Conservation (phyloP, 1,140 invertebrate species). For the Camponotus pennsylvanicus region DNA sequence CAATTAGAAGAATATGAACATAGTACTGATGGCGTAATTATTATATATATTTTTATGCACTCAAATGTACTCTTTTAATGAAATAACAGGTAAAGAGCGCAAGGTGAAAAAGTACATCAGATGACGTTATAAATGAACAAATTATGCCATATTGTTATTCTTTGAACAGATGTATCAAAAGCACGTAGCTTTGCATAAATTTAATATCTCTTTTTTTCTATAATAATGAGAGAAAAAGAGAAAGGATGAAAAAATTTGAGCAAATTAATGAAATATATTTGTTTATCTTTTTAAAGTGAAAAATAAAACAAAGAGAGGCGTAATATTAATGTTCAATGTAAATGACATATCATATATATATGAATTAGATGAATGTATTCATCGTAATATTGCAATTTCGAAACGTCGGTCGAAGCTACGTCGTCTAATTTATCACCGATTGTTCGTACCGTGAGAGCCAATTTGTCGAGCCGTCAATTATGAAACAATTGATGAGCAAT, state of each 20-base stretch:
- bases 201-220: conserved; percentile 24
- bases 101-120: conserved; percentile 11
- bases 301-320: too few relatives aligned
- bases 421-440: conserved; percentile 69
- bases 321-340: too few relatives aligned
- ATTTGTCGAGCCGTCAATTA: conserved; percentile 73
- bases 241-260: conserved; percentile 28
- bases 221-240: neutral
- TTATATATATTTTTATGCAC: neutral
- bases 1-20: conserved; percentile 17
- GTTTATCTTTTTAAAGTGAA: too few relatives aligned
- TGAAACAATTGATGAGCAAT: conserved; percentile 70
- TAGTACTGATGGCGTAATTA: neutral
- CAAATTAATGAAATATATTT: neutral
- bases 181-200: conserved; percentile 2
- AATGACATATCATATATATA: neutral
- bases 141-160: neutral
- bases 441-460: conserved; percentile 64
- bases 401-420: conserved; percentile 26
- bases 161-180: conserved; percentile 5
- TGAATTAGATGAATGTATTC: conserved; percentile 23
- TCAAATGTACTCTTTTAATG: conserved; percentile 25
- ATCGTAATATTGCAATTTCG: neutral
- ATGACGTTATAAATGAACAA: conserved; percentile 1
- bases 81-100: neutral